Conservation (phyloP, 2,113 vertebrate genomes). For the Thalassoma bifasciatum region DNA sequence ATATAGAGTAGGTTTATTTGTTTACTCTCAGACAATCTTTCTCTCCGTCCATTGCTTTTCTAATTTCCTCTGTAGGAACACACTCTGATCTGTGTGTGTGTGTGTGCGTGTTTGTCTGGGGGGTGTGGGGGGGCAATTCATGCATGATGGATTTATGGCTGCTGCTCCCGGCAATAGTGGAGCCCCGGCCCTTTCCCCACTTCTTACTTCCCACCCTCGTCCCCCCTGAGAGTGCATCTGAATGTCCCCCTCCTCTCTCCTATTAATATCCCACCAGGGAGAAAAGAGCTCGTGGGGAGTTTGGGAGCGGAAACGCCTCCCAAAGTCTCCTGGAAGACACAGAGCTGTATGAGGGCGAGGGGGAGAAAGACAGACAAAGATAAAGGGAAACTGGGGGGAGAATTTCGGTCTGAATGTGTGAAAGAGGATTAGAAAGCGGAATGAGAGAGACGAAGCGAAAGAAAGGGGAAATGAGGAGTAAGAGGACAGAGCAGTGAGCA, state of each 20-base stretch:
- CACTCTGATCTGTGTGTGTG: constrained; percentile 3
- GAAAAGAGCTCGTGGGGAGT: constrained; percentile 68
- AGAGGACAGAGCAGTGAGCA: background rate
- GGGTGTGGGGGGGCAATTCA: constrained; percentile 12
- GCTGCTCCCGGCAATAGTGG: constrained; percentile 34
- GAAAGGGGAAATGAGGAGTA: constrained; percentile 8
- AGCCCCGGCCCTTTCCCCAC: constrained; percentile 58
- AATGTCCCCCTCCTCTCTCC: constrained; percentile 58
- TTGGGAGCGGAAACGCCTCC: constrained; percentile 78
- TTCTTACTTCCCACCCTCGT: constrained; percentile 73
- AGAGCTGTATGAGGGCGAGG: constrained; percentile 29
- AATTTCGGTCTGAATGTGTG: constrained; percentile 35
- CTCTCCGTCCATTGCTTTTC: constrained; percentile 9
- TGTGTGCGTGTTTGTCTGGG: background rate
- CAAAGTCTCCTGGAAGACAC: constrained; percentile 52
- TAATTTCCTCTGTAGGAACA: background rate
- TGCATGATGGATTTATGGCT: constrained; percentile 53
- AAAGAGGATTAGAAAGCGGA: constrained; percentile 35
- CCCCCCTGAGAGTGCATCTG: constrained; percentile 62
- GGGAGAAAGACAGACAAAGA: constrained; percentile 33
- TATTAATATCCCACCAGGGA: constrained; percentile 77
- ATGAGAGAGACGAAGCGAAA: constrained; percentile 26
- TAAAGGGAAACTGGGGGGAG: constrained; percentile 18
- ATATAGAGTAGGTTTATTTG: constrained; percentile 5
- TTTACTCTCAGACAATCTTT: constrained; percentile 3